Evolutionary conservation across 53 echinoderm and acorn worm species (phyloP).

Genomic region (Echinometra lucunter): DNA sequence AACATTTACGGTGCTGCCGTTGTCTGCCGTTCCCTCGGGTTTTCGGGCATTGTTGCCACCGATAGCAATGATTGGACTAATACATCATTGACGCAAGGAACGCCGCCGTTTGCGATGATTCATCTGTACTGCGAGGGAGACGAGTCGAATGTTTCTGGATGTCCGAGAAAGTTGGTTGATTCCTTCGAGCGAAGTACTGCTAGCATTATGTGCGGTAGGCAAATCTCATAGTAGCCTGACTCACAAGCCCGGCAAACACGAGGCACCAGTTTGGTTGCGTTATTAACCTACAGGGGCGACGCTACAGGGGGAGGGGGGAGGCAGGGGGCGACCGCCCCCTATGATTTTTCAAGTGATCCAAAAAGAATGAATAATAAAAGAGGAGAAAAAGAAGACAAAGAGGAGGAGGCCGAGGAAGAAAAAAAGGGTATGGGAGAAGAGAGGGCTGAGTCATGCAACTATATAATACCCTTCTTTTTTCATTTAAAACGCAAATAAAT

Average conservation of each 20-base stretch:
- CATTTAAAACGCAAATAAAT: too few relatives aligned
- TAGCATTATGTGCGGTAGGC: neutral
- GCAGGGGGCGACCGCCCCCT: too few relatives aligned
- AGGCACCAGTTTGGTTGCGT: neutral
- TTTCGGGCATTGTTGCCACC: neutral
- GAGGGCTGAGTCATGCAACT: too few relatives aligned
- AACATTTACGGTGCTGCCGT: slow-evolving; percentile 8
- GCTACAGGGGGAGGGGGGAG: too few relatives aligned
- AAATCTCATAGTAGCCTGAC: neutral
- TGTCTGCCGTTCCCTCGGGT: slow-evolving; percentile 24
- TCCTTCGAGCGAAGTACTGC: neutral
- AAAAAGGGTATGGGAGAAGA: too few relatives aligned
- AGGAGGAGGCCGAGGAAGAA: too few relatives aligned
- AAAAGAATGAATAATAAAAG: too few relatives aligned
- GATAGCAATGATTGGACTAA: neutral
- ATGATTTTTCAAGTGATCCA: too few relatives aligned
- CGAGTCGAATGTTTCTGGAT: neutral
- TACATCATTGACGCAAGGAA: neutral
- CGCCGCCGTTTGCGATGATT: neutral
- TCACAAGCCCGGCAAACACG: too few relatives aligned
- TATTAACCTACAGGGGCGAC: too few relatives aligned
- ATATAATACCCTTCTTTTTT: too few relatives aligned
- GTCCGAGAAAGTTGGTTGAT: neutral
- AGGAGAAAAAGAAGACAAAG: too few relatives aligned
- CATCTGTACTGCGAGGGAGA: neutral